Conservation (phyloP, 2,113 vertebrate genomes). For the Gadus chalcogrammus region DNA sequence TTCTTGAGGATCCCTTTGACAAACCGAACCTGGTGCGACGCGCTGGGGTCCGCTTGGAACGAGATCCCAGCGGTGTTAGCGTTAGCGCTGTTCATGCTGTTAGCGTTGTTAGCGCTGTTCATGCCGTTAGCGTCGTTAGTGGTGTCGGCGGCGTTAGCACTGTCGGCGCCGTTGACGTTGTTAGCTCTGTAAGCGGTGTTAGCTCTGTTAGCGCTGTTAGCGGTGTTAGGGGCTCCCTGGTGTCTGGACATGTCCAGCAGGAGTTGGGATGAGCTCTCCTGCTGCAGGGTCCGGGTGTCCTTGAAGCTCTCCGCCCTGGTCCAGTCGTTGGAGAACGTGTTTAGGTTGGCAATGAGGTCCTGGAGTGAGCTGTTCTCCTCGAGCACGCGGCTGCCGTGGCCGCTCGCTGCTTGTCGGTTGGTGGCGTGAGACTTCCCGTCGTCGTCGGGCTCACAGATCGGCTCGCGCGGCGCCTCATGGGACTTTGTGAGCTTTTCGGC, state of each 20-base stretch:
- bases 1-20: slow-evolving; percentile 89
- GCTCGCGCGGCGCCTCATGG: not conserved
- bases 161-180: too few relatives aligned
- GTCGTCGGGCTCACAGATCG: too few relatives aligned
- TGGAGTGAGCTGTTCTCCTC: slow-evolving; percentile 12
- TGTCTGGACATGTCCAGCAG: slow-evolving; percentile 23
- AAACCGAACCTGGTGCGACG: slow-evolving; percentile 51
- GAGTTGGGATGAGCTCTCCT: slow-evolving; percentile 34
- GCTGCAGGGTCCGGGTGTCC: slow-evolving; percentile 37
- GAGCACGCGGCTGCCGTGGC: slow-evolving; percentile 23
- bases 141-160: too few relatives aligned
- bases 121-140: too few relatives aligned
- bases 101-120: too few relatives aligned
- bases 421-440: too few relatives aligned
- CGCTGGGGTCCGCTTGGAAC: too few relatives aligned
- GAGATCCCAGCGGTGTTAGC: too few relatives aligned
- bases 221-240: slow-evolving; percentile 15
- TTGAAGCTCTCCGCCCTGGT: slow-evolving; percentile 50
- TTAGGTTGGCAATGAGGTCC: slow-evolving; percentile 49
- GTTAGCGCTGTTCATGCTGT: too few relatives aligned
- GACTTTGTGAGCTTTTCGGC: slow-evolving; percentile 50
- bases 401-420: slow-evolving; percentile 24
- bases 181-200: too few relatives aligned
- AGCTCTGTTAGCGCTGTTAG: too few relatives aligned
- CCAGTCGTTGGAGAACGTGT: slow-evolving; percentile 44